Conservation (phyloP, 2,113 vertebrate genomes). For the Archocentrus centrarchus region DNA sequence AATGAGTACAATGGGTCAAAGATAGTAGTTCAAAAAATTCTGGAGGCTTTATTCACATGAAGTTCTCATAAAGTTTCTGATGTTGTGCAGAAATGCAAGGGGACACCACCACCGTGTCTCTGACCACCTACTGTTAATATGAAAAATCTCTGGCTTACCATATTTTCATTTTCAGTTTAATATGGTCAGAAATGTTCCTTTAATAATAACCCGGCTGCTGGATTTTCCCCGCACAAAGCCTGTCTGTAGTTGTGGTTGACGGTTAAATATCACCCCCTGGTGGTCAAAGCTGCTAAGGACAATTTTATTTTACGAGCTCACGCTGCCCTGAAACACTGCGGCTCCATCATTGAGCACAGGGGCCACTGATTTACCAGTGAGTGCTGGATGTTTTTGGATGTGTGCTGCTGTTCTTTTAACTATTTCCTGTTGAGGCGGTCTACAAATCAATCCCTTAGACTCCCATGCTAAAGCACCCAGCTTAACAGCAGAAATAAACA, state of each 20-base stretch:
- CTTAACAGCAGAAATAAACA: too few relatives aligned
- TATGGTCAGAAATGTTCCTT: neutral
- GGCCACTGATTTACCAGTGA: neutral
- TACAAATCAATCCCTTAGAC: too few relatives aligned
- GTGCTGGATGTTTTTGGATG: neutral
- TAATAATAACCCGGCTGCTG: neutral
- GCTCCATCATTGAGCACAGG: too few relatives aligned
- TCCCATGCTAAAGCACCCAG: neutral
- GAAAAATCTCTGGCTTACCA: neutral
- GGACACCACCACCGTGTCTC: neutral
- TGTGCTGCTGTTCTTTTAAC: neutral
- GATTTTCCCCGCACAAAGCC: neutral
- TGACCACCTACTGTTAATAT: neutral
- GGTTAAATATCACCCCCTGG: slow-evolving; percentile 44
- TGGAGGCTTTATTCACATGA: neutral
- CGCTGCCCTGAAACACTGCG: neutral
- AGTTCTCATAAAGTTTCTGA: neutral
- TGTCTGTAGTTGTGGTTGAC: neutral
- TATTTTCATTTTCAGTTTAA: slow-evolving; percentile 3
- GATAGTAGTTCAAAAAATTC: neutral
- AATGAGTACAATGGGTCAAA: neutral
- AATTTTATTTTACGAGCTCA: neutral
- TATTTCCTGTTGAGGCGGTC: too few relatives aligned
- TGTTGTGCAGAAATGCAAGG: neutral
- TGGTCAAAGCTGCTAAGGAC: slow-evolving; percentile 21